These are phyloP conservation scores for Cairina moschata DNA, from an alignment of 2,113 vertebrate species.

Conservation along the genomic window DNA sequence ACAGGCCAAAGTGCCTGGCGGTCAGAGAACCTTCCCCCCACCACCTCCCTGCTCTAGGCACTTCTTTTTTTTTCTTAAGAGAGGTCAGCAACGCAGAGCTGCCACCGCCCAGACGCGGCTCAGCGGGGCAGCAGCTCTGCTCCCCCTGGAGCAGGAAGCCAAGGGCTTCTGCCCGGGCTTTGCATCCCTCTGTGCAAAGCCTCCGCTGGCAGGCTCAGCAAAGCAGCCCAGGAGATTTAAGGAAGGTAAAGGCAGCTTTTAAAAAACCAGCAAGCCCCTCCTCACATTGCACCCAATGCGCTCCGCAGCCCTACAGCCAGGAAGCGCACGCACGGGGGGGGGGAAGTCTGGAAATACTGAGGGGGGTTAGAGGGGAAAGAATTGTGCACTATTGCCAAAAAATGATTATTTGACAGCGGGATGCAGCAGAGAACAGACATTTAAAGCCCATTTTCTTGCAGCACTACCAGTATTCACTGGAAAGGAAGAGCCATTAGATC, in stretches of 20 bases:
- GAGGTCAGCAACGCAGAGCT: background rate
- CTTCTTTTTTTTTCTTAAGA: background rate
- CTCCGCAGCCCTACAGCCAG: background rate
- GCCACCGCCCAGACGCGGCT: background rate
- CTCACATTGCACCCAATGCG: background rate
- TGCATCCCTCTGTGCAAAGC: background rate
- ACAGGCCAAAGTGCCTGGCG: background rate
- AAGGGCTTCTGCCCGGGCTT: background rate
- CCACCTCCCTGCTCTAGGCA: background rate
- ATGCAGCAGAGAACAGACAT: constrained; percentile 51
- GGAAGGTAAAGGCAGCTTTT: constrained; percentile 37
- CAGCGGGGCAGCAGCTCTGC: background rate
- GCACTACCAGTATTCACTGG: constrained; percentile 41
- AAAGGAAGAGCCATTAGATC: constrained; percentile 48
- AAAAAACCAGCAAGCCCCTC: background rate
- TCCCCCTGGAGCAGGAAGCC: background rate
- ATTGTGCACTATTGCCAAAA: constrained; percentile 29
- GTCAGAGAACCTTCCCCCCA: background rate
- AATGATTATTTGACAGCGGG: constrained; percentile 22
- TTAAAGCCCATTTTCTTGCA: constrained; percentile 61
- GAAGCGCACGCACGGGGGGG: background rate
- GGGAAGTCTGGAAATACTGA: background rate
- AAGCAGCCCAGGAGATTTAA: background rate
- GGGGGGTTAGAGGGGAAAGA: constrained; percentile 23
- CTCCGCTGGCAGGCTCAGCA: background rate